Percentiles rank a stretch among this genome's conserved stretches.
These are phyloP conservation scores for Hyperoodon ampullatus DNA, from an alignment of 2,113 vertebrate genomes.

Conservation along the genomic window DNA sequence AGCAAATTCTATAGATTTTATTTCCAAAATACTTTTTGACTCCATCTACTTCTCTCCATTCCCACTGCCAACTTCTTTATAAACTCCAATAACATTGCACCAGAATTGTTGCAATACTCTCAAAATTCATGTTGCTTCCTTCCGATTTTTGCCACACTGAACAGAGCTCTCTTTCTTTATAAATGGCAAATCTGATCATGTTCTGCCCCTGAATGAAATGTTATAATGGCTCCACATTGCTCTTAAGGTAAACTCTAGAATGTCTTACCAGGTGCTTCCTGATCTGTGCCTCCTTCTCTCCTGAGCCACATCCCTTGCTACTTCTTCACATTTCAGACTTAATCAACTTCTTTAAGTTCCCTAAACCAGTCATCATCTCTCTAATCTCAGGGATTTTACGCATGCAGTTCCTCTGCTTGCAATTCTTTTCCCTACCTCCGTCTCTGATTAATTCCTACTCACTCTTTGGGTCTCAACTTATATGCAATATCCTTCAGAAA, in stretches of 20 bases:
- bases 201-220: not conserved
- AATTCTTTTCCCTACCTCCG: not conserved
- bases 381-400: not conserved
- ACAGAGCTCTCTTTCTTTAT: not conserved
- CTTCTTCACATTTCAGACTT: not conserved
- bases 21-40: not conserved
- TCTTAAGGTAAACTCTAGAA: not conserved
- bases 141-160: not conserved
- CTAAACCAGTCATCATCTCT: not conserved
- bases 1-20: not conserved
- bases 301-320: not conserved
- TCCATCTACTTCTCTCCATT: not conserved
- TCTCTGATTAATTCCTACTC: not conserved
- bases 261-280: not conserved
- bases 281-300: not conserved
- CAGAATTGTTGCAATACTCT: not conserved
- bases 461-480: not conserved
- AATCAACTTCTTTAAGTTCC: not conserved
- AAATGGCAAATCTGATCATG: not conserved
- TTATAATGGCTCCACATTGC: not conserved
- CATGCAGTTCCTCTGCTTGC: not conserved
- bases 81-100: not conserved
- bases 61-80: not conserved
- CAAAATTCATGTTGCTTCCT: not conserved
- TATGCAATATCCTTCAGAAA: not conserved